Evolutionary conservation across 2,797 vertebrate genomes (phyloP).

Genomic region (Denticeps clupeoides): DNA sequence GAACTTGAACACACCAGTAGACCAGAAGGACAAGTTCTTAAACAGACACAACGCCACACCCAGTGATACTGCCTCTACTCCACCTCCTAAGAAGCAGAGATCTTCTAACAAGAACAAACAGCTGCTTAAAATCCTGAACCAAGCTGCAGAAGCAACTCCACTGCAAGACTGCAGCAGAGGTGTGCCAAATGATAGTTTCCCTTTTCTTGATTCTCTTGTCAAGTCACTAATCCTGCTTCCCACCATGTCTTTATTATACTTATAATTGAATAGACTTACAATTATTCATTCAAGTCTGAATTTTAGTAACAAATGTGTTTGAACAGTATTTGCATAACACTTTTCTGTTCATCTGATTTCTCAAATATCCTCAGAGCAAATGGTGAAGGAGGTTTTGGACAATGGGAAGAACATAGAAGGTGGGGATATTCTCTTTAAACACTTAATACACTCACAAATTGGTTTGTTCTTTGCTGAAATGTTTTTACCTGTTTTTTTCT

Average conservation of each 20-base stretch:
- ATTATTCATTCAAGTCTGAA: too few species aligned
- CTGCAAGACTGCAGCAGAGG: constrained; percentile 15
- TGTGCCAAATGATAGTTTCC: too few species aligned
- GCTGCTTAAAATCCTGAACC: background rate
- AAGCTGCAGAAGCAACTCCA: background rate
- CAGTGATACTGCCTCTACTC: too few species aligned
- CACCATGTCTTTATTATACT: too few species aligned
- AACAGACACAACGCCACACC: too few species aligned
- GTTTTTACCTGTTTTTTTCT: background rate
- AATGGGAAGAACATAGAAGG: constrained; percentile 50
- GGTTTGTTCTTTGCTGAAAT: background rate
- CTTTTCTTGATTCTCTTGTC: too few species aligned
- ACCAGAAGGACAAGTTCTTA: background rate
- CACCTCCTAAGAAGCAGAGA: constrained; percentile 5
- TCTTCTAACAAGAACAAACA: constrained; percentile 8
- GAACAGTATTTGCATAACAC: too few species aligned
- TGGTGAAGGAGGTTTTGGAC: constrained; percentile 33
- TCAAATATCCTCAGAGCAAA: constrained; percentile 18
- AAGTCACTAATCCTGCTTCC: too few species aligned
- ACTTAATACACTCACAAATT: too few species aligned
- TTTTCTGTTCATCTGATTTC: background rate
- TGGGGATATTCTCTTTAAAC: constrained; percentile 16
- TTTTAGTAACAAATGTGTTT: too few species aligned
- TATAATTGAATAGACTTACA: too few species aligned
- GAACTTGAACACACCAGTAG: background rate